Conservation (phyloP, 2,113 vertebrate species). For the Odocoileus hemionus region DNA sequence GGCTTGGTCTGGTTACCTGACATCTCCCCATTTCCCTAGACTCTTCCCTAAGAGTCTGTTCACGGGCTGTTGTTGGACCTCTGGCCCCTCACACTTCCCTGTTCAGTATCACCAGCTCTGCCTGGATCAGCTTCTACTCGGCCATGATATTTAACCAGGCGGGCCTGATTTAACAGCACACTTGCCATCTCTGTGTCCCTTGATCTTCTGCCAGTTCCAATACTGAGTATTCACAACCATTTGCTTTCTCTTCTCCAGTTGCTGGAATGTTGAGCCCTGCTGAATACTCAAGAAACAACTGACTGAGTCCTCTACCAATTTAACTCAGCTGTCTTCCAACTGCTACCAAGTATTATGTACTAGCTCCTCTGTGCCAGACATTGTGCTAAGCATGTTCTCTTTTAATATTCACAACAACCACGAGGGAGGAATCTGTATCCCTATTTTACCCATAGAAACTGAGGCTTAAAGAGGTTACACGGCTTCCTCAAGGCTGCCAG, state of each 20-base stretch:
- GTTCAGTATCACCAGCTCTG: neutral
- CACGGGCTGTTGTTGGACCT: neutral
- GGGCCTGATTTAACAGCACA: neutral
- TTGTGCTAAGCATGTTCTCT: neutral
- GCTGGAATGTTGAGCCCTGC: slow-evolving; percentile 31
- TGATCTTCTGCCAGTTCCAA: slow-evolving; percentile 42
- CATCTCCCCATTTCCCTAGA: neutral
- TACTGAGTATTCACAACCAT: neutral
- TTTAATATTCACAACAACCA: neutral
- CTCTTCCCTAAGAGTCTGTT: neutral
- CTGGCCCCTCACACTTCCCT: neutral
- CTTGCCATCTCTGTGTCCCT: neutral
- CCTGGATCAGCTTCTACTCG: neutral
- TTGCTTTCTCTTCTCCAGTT: slow-evolving; percentile 51
- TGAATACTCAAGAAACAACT: slow-evolving; percentile 42
- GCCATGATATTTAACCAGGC: neutral
- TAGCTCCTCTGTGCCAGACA: neutral
- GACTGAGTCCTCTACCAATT: neutral
- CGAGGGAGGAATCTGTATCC: neutral
- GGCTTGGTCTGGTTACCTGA: neutral
- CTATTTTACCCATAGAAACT: neutral
- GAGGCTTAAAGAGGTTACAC: neutral
- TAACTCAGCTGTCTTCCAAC: neutral
- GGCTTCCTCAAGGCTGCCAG: neutral
- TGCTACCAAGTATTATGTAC: neutral